A percentile compares a stretch with the other conserved stretches of the same genome.
These are phyloP conservation scores for Oxygymnocypris stewartii DNA, from an alignment of 2,113 vertebrate genomes.

Conservation along the genomic window DNA sequence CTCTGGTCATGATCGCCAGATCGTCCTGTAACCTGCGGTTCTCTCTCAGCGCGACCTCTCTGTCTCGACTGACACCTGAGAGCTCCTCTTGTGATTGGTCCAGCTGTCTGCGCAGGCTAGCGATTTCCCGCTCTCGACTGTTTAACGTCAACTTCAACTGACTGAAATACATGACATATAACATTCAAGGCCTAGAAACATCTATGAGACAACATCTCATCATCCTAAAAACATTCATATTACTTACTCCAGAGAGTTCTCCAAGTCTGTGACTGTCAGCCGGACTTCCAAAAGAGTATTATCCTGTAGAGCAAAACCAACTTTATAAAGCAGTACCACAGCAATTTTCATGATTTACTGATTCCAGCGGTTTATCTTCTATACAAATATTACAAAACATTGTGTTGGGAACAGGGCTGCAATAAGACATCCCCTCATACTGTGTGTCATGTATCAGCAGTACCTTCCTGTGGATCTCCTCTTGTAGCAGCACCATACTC, in stretches of 20 bases:
- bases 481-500: conserved; percentile 83
- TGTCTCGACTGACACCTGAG: conserved; percentile 71
- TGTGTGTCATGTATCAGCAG: conserved; percentile 16
- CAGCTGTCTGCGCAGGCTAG: conserved; percentile 84
- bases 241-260: conserved; percentile 83
- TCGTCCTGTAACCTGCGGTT: conserved; percentile 92
- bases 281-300: conserved; percentile 83
- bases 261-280: conserved; percentile 80
- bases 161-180: conserved; percentile 64
- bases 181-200: background rate
- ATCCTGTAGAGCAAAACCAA: conserved; percentile 74
- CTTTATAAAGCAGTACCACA: background rate
- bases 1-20: conserved; percentile 88
- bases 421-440: background rate
- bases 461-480: conserved; percentile 87
- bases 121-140: conserved; percentile 84
- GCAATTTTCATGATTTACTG: background rate
- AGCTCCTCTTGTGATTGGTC: conserved; percentile 81
- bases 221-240: background rate
- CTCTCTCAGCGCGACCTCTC: conserved; percentile 85
- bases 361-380: background rate
- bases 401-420: background rate
- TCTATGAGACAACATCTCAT: background rate
- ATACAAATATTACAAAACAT: background rate
- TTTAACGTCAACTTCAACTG: conserved; percentile 82